phyloP scores from a whole-genome alignment of 2,797 vertebrate genomes.

The Choloepus didactylus region DNA sequence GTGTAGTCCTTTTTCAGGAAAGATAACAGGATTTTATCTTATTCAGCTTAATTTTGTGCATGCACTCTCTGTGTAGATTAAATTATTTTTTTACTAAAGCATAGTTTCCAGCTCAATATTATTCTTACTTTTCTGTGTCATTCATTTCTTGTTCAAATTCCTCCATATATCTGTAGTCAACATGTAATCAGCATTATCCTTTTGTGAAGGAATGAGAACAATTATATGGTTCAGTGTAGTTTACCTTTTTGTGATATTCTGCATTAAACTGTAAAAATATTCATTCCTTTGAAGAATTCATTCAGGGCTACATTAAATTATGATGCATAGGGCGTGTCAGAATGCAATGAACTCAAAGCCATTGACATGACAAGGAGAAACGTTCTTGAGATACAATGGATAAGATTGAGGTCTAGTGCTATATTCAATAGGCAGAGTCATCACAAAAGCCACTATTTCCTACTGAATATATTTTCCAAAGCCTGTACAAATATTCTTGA shows the following conservation, averaged over 20 bases:
- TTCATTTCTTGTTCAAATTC: background rate
- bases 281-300: background rate
- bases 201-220: background rate
- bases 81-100: background rate
- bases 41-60: background rate
- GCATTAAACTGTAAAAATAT: background rate
- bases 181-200: background rate
- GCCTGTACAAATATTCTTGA: background rate
- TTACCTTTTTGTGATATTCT: background rate
- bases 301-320: background rate
- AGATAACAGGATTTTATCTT: background rate
- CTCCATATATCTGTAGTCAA: background rate
- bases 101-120: background rate
- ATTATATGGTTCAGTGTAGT: background rate
- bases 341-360: background rate
- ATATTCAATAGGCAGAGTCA: background rate
- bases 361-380: background rate
- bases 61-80: background rate
- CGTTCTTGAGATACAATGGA: fast-evolving
- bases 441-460: background rate
- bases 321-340: background rate
- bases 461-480: background rate
- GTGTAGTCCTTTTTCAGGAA: background rate
- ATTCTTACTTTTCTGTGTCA: background rate
- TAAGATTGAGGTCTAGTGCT: background rate